These are phyloP conservation scores for Lordiphosa fenestrarum DNA, from an alignment of 2,888 invertebrate species.

Conservation along the genomic window DNA sequence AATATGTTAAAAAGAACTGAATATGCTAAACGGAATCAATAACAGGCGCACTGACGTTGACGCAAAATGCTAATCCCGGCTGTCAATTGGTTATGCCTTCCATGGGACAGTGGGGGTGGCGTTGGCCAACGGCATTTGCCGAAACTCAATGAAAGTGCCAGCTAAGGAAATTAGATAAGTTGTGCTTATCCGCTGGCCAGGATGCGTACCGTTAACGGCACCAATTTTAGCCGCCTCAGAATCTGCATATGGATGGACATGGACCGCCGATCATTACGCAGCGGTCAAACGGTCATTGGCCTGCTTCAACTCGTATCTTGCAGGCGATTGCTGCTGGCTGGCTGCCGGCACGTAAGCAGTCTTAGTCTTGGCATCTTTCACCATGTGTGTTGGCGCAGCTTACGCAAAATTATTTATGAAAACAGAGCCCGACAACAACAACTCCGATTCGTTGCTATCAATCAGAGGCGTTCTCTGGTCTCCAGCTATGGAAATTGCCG, in stretches of 20 bases:
- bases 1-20: constrained; percentile 57
- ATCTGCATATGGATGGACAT: constrained; percentile 48
- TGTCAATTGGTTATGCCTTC: too few species aligned
- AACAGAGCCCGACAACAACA: constrained; percentile 46
- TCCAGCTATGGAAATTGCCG: constrained; percentile 45
- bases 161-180: constrained; percentile 59
- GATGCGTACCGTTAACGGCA: constrained; percentile 40
- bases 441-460: constrained; percentile 56
- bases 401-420: constrained; percentile 74
- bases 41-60: constrained; percentile 46
- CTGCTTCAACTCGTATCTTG: constrained; percentile 47
- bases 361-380: constrained; percentile 59
- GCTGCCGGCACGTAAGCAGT: constrained; percentile 62
- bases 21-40: constrained; percentile 54
- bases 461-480: constrained; percentile 23
- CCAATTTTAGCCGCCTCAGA: constrained; percentile 43
- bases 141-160: constrained; percentile 43
- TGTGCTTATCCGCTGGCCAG: background rate
- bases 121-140: constrained; percentile 39
- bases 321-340: constrained; percentile 33
- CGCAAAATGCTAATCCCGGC: constrained; percentile 50
- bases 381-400: constrained; percentile 58
- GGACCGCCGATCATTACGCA: constrained; percentile 55
- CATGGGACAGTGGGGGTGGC: too few species aligned
- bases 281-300: constrained; percentile 75